Conservation (phyloP, 2,797 vertebrate genomes). For the Miopithecus talapoin region DNA sequence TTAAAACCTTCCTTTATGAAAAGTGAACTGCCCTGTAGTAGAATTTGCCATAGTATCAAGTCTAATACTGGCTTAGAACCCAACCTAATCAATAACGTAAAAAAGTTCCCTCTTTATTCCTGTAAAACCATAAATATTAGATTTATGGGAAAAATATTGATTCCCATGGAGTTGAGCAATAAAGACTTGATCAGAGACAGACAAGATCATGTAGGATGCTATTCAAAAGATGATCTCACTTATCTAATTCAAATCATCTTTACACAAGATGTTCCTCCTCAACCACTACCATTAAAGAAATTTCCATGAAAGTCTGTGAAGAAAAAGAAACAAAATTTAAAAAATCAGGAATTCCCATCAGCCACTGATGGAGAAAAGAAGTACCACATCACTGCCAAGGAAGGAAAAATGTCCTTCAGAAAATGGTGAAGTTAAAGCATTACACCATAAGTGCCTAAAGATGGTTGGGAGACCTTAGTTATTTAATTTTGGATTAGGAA, state of each 20-base stretch:
- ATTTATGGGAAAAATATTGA: not conserved
- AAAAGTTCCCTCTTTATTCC: not conserved
- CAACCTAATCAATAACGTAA: not conserved
- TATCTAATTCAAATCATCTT: not conserved
- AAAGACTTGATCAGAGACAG: not conserved
- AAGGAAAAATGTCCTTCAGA: not conserved
- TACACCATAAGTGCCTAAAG: not conserved
- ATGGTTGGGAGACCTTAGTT: not conserved
- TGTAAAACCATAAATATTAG: not conserved
- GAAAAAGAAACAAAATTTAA: conserved; percentile 17
- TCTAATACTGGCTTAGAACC: not conserved
- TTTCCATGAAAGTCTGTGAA: not conserved
- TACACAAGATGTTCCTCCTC: not conserved
- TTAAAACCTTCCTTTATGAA: not conserved
- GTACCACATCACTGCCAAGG: not conserved
- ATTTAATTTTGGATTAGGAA: conserved; percentile 9
- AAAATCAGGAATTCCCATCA: not conserved
- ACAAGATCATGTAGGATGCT: not conserved
- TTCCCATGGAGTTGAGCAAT: not conserved
- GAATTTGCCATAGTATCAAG: not conserved
- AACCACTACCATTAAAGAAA: not conserved
- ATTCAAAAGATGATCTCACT: not conserved
- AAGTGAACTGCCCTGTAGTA: not conserved
- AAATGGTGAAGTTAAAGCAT: not conserved
- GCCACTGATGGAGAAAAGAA: not conserved